Evolutionary conservation across 2,888 invertebrate species (phyloP), one percentile per base, ranked within the genome.

Genomic region (Zygogramma bicolorata): DNA sequence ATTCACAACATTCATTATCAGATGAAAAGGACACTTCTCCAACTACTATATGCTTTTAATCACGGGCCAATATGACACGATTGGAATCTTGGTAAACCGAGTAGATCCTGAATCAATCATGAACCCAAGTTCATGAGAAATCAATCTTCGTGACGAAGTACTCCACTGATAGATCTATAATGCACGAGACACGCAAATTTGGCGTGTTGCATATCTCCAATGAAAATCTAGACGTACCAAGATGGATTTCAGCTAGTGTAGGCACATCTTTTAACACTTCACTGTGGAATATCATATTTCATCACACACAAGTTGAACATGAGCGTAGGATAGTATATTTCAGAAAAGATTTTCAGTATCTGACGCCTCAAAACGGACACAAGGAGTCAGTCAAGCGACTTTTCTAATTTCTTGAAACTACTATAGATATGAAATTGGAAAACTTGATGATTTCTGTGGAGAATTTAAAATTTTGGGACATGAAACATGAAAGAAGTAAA

Each of bases 241-340:
- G 70, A 57, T 46, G 62, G 61, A 67, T 61, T 68, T 59, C 29
- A 71, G 67, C 46, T 71, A 68, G 68, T 70, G 68, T 68, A 68
- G 71, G 68, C 69, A 71, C 70, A 71, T 73, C 73, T 75, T 75
- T 75, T 73, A 75, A 73, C 75, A 73, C 75, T 70, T 70, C 49
- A 66, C 66, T 66, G 71, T 71, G 60, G 66, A 72, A 72, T 75
- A 75, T 75, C 73, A 69, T 70, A 69, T 75, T 75, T 71, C 75
- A 72, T 75, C 73, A 71, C 38, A 68, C 68, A 62, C 63, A 61
- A 67, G 63, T 71, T 71, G 65, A 46, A 20, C 63, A 63, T 63
- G 31, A 18, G 29, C 63, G 63, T 63, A 63, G 15, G 22, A n/a
- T 10, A 8, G 8, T 46, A 46, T 18, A 18, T 46, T 46, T 46